Percentiles rank a stretch among this genome's conserved stretches.
Evolutionary conservation across 2,113 vertebrate species (phyloP).

Genomic region (Potamarius usumacintae): DNA sequence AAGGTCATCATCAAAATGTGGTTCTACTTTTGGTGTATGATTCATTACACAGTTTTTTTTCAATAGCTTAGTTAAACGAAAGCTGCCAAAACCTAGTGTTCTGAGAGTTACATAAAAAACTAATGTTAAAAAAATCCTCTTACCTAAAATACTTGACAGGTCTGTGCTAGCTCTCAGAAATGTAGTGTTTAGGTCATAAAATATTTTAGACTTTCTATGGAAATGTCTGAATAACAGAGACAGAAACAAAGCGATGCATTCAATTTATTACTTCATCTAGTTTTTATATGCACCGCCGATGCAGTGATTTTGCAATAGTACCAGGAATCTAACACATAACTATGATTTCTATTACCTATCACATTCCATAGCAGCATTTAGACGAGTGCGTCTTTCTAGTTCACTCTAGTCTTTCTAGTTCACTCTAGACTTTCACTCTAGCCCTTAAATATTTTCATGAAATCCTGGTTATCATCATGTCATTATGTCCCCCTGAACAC

Average conservation of each 20-base stretch:
- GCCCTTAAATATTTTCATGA: background rate
- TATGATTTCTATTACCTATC: background rate
- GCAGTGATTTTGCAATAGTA: background rate
- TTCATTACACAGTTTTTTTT: slow-evolving; percentile 18
- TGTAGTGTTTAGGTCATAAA: slow-evolving; percentile 1
- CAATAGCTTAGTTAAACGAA: slow-evolving; percentile 8
- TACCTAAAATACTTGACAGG: background rate
- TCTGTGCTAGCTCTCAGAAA: background rate
- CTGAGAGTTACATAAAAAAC: slow-evolving; percentile 14
- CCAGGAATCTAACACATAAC: background rate
- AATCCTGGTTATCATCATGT: slow-evolving; percentile 22
- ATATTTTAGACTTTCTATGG: background rate
- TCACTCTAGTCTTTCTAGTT: background rate
- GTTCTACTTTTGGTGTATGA: slow-evolving; percentile 26
- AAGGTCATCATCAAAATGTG: slow-evolving; percentile 30
- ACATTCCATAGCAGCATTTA: background rate
- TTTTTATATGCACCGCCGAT: background rate
- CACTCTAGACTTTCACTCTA: background rate
- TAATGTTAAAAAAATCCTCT: background rate
- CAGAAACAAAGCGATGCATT: background rate
- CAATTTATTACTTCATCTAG: background rate
- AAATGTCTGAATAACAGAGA: slow-evolving; percentile 3
- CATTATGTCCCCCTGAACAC: background rate
- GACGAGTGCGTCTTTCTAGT: background rate
- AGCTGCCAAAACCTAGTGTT: slow-evolving; percentile 4